phyloP scores from a whole-genome alignment of 2,888 invertebrate genomes.

The Rotaria magnacalcarata region DNA sequence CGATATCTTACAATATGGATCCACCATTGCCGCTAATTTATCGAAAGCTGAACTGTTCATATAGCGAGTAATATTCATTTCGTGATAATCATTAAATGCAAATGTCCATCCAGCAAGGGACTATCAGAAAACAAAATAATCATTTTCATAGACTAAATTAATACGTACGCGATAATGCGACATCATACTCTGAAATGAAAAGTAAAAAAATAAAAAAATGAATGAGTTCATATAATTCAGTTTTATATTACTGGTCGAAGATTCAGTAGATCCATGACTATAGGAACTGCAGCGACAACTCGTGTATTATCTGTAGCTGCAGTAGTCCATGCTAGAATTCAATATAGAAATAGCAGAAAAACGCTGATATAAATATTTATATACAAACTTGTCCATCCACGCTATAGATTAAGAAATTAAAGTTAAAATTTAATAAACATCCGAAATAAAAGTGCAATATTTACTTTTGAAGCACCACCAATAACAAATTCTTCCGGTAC shows the following conservation, averaged over 20 bases:
- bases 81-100: constrained; percentile 52
- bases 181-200: background rate
- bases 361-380: background rate
- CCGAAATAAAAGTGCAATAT: background rate
- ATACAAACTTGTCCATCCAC: constrained; percentile 42
- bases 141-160: too few species aligned
- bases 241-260: constrained; percentile 49
- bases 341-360: constrained; percentile 40
- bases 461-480: constrained; percentile 50
- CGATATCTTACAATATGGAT: constrained; percentile 48
- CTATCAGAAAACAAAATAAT: too few species aligned
- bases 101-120: constrained; percentile 54
- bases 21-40: constrained; percentile 50
- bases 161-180: background rate
- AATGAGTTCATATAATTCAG: constrained; percentile 28
- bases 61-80: constrained; percentile 50
- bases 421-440: constrained; percentile 48
- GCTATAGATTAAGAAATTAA: background rate
- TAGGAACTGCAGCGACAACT: constrained; percentile 52
- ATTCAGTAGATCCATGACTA: constrained; percentile 53
- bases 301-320: constrained; percentile 52
- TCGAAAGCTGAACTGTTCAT: constrained; percentile 49
- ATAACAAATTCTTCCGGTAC: constrained; percentile 49
- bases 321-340: constrained; percentile 50
- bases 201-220: constrained; percentile 50